Evolutionary conservation across 2,797 vertebrate genomes (phyloP), one percentile per base, ranked within the genome.

Genomic region (Phoxinus dragarum): DNA sequence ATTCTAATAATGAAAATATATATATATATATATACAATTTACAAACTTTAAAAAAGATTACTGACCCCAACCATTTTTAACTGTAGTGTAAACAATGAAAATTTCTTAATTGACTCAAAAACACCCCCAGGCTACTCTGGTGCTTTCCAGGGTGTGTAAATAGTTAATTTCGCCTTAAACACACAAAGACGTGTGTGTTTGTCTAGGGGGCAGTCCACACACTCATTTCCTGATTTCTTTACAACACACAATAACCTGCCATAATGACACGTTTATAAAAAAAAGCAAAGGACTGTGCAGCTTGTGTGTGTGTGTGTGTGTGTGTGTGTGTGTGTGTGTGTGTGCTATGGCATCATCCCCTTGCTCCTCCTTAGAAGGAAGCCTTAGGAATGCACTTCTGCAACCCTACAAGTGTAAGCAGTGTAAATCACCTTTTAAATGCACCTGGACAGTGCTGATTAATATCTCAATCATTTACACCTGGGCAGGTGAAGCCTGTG

Each of bases 211-310:
- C 85, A 86, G 67, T 86, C 6, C 4, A 81, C 86, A 78, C 54
- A 56, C 87, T 80, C 14, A 80, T 91, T 91, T 92, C 90, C 90
- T 91, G 84, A 89, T 71, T 66, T 91, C 36, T 93, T 94, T 93
- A 94, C 84, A 86, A 89, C 90, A 86, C 56, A 85, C 84, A 91
- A 88, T 90, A 90, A 93, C 49, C 90, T 84, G 75, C 79, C 56
- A 21, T 79, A 54, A 61, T n/a, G 36, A 40, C 77, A 74, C 80
- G 88, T 86, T 88, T 86, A 90, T 56, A 59, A 54, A 47, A 59
- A 59, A 54, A 47, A 34, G 40, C 19, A 5, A 44, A 72, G 40
- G 31, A 42, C 36, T 68, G 61, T 36, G 21, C 1, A 54, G 47
- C 64, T 27, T 75, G 2, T 31, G 31, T 54, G 31, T 21, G 73